phyloP scores from a whole-genome alignment of 1,140 invertebrate species.

The Orius insidiosus region DNA sequence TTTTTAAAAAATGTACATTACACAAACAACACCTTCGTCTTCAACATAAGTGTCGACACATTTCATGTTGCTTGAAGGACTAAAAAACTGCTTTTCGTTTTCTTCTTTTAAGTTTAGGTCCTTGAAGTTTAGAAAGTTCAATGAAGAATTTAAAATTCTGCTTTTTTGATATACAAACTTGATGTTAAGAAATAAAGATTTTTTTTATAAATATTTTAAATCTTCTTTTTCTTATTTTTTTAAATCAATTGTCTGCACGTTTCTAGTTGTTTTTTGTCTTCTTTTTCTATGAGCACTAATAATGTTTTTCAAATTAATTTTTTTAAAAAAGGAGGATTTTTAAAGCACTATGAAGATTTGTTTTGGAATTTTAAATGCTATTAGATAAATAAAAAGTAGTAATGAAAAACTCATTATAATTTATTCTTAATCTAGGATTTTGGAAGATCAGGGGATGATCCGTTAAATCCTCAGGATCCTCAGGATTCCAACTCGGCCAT shows the following conservation, averaged over 20 bases:
- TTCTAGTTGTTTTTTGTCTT: slow-evolving; percentile 1
- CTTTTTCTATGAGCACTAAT: background rate
- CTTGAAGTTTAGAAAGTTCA: background rate
- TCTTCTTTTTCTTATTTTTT: background rate
- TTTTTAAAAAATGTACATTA: too few relatives aligned
- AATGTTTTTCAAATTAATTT: slow-evolving; percentile 4
- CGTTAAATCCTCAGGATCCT: slow-evolving; percentile 7
- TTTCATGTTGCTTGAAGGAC: background rate
- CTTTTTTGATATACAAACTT: background rate
- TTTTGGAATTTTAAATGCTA: background rate
- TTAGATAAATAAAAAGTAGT: slow-evolving; percentile 1
- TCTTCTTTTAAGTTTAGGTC: background rate
- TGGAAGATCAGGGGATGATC: slow-evolving; percentile 12
- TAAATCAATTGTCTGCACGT: slow-evolving; percentile 1
- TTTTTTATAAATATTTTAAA: background rate
- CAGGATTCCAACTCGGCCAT: slow-evolving; percentile 5
- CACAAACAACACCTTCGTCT: too few relatives aligned
- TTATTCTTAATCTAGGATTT: slow-evolving; percentile 10
- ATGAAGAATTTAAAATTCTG: too few relatives aligned
- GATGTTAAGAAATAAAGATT: background rate
- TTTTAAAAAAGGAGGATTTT: background rate
- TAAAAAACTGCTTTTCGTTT: too few relatives aligned
- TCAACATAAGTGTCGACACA: background rate
- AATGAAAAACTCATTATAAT: too few relatives aligned
- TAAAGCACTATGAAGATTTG: background rate